Percentiles rank a stretch among this genome's conserved stretches.
phyloP scores from a whole-genome alignment of 2,113 vertebrate species.

The Clarias gariepinus region DNA sequence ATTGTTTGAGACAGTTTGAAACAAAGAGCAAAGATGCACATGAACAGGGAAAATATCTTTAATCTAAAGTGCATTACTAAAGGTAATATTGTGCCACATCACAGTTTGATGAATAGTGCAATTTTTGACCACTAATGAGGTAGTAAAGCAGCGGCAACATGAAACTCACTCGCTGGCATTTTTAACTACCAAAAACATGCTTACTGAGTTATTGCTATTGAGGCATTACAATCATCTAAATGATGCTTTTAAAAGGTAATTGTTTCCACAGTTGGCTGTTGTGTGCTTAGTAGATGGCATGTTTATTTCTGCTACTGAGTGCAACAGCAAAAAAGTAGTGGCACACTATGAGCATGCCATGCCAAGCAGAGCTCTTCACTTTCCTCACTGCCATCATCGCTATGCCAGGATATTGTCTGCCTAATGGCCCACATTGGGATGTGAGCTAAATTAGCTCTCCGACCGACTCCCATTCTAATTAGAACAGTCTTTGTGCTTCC shows the following conservation, averaged over 20 bases:
- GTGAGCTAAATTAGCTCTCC: conserved; percentile 44
- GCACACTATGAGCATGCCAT: conserved; percentile 25
- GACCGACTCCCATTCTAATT: conserved; percentile 41
- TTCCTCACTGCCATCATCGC: conserved; percentile 40
- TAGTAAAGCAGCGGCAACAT: conserved; percentile 54
- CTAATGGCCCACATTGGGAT: conserved; percentile 31
- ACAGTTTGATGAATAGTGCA: conserved; percentile 53
- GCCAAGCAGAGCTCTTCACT: conserved; percentile 38
- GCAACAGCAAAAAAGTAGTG: conserved; percentile 22
- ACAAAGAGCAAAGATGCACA: conserved; percentile 27
- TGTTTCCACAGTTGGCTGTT: conserved; percentile 57
- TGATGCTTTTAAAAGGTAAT: conserved; percentile 40
- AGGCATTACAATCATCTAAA: conserved; percentile 35
- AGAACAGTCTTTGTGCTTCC: conserved; percentile 16
- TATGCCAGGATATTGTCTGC: conserved; percentile 27
- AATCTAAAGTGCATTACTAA: conserved; percentile 51
- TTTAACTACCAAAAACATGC: conserved; percentile 63
- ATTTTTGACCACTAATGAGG: conserved; percentile 46
- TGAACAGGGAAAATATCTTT: conserved; percentile 52
- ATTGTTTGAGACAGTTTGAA: not conserved
- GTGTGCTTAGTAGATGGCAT: conserved; percentile 50
- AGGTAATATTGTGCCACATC: conserved; percentile 46
- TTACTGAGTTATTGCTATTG: conserved; percentile 41
- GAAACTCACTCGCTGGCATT: conserved; percentile 50
- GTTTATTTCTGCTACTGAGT: conserved; percentile 19